Evolutionary conservation across 2,113 vertebrate genomes (phyloP), one percentile per base, ranked within the genome.

Genomic region (Oophaga pumilio): DNA sequence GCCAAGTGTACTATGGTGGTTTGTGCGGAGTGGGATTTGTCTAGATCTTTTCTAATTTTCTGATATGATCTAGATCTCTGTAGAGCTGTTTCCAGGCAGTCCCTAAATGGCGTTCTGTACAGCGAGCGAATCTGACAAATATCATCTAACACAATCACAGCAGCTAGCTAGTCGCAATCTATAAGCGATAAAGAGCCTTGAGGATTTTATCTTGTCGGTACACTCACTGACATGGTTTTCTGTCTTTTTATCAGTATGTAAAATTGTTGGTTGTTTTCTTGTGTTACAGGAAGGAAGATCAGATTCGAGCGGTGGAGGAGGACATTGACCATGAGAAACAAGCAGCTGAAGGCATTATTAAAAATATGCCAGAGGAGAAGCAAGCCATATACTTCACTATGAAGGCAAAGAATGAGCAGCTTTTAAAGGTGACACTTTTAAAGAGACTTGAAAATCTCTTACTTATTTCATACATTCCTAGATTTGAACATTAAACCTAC

Each of bases 331-430:
- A 50, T 89, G 96, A 98, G 90, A 97, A 96, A 82, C 91, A 93
- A 82, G 94, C 95, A 14, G 97, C 97, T 66, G 96, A 98, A 52
- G 94, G 95, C 90, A 95, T 99, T 17, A 92, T 99, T 50, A 97
- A 97, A 92, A 94, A 97, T 12, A 97, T 99, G 97, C 92, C 96
- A 0, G 90, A 94, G 0, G 94, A 96, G 80, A 94, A 97, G 91
- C 97, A 98, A 90, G 91, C 94, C 85, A 97, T 96, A 83, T 98
- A 98, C 49, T 91, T 96, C 89, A 94, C 95, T 76, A 97, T 97
- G 96, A 97, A 96, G 86, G 88, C 91, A 73, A 87, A 91, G 91
- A 99, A 98, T 89, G 97, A 98, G 91, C 96, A 97, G 33, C 93
- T 97, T 6, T 93, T 97, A 5, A 96, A 84, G 87, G 87, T 84